A percentile compares a stretch with the other conserved stretches of the same genome.
These are phyloP conservation scores for Ooceraea biroi DNA, from an alignment of 1,140 invertebrate genomes.

Conservation along the genomic window DNA sequence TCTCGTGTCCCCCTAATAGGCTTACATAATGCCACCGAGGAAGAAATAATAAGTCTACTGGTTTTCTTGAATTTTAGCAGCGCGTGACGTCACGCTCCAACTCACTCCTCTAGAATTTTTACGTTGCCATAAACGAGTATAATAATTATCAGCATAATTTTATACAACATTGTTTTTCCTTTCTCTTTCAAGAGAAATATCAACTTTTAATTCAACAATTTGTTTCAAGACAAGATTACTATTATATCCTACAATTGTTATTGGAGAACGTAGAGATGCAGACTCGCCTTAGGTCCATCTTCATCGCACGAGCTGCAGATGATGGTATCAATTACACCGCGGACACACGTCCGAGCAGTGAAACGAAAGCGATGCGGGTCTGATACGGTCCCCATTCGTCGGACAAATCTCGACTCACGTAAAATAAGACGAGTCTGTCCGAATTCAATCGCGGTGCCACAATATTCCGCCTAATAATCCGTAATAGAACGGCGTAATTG, in stretches of 20 bases:
- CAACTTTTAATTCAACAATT: too few species aligned
- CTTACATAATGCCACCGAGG: constrained; percentile 75
- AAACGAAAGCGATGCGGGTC: constrained; percentile 20
- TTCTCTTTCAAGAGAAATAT: too few species aligned
- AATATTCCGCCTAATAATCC: constrained; percentile 49
- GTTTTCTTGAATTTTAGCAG: not conserved
- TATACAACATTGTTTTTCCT: too few species aligned
- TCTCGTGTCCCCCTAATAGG: constrained; percentile 77
- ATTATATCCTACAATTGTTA: too few species aligned
- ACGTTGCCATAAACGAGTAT: not conserved
- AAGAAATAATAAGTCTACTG: constrained; percentile 45
- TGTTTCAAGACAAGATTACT: too few species aligned
- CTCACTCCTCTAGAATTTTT: not conserved
- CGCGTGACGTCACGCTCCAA: not conserved
- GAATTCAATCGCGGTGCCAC: constrained; percentile 25
- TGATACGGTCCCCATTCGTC: not conserved
- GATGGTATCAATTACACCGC: not conserved
- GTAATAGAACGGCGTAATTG: constrained; percentile 47
- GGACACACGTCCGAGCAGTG: not conserved
- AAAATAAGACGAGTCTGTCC: constrained; percentile 37
- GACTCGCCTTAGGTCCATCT: not conserved
- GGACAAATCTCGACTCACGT: constrained; percentile 13
- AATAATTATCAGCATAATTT: too few species aligned
- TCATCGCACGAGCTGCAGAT: not conserved
- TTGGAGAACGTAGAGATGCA: too few species aligned